Evolutionary conservation across 2,113 vertebrate species (phyloP).

Genomic region (Chroicocephalus ridibundus): DNA sequence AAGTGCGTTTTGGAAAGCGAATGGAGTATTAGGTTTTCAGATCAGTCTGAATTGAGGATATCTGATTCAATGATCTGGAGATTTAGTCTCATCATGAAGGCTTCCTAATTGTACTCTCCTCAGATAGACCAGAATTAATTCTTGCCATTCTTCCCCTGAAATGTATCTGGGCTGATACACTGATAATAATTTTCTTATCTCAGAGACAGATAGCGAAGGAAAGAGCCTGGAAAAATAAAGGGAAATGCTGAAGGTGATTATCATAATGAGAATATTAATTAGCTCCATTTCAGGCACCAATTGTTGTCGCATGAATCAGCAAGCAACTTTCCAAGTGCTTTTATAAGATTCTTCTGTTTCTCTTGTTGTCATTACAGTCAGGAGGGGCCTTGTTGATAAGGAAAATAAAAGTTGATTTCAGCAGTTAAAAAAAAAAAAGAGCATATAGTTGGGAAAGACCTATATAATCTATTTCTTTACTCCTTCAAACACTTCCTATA

Average conservation of each 20-base stretch:
- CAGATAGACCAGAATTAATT: conserved; percentile 42
- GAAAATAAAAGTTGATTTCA: background rate
- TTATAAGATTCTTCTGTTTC: background rate
- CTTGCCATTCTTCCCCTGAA: conserved; percentile 42
- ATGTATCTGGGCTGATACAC: conserved; percentile 37
- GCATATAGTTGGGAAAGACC: background rate
- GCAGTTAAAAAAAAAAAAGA: background rate
- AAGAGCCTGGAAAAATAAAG: conserved; percentile 16
- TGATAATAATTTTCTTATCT: conserved; percentile 53
- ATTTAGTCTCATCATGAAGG: conserved; percentile 37
- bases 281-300: conserved; percentile 7
- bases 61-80: conserved; percentile 22
- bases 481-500: background rate
- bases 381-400: background rate
- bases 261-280: conserved; percentile 59
- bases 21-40: background rate
- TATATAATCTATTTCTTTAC: background rate
- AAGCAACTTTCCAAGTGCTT: background rate
- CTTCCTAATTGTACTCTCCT: conserved; percentile 34
- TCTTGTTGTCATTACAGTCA: background rate
- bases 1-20: background rate
- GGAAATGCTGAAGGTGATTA: conserved; percentile 44
- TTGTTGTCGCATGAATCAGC: background rate
- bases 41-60: background rate
- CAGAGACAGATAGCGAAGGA: background rate